Evolutionary conservation across 1,140 invertebrate genomes (phyloP), one percentile per base, ranked within the genome.

Genomic region (Carcinoscorpius rotundicauda): DNA sequence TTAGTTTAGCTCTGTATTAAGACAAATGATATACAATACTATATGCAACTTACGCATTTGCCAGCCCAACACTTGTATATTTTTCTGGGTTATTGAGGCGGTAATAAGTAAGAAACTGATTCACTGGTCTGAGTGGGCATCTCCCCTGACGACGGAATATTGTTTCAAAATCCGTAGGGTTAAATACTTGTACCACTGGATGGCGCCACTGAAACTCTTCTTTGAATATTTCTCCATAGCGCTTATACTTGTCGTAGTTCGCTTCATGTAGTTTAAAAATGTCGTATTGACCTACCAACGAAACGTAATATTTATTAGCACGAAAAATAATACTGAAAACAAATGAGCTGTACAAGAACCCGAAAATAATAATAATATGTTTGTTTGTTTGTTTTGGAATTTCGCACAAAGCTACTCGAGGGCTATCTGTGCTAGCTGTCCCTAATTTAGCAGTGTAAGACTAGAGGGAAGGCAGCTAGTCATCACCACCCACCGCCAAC

Each of bases 211-310:
- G 71, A 66, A 71, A 72, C 60, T 71, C 69, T 64, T 76, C 73
- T 48, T 66, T 70, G 6, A 73, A 64, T 5, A 76, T 70, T 6
- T 70, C 67, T 0, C 75, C 75, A 65, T 75, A 76, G 6, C 65
- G 61, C 5, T 62, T 48, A 49, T 84, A 83, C 78, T 81, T 84
- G 86, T 86, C 86, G 82, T 82, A 80, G 75, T 91, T 89, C 64
- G 86, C 86, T 69, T 89, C 85, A 74, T 91, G 89, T 50, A 91
- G 77, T 72, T 87, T 86, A 62, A 83, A 83, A 75, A 89, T 79
- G 68, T 81, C 82, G 72, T 89, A 91, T 56, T 80, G 76, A 6
- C 85, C 84, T 73, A 86, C 63, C 65, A 11, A 10, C 5, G 10
- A 62, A 61, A 6, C 9, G 58, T 6, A 10, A 6, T 3, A 10